A percentile compares a stretch with the other conserved stretches of the same genome.
Conservation (phyloP, 2,888 invertebrate genomes). For the Tetramorium bicarinatum region DNA sequence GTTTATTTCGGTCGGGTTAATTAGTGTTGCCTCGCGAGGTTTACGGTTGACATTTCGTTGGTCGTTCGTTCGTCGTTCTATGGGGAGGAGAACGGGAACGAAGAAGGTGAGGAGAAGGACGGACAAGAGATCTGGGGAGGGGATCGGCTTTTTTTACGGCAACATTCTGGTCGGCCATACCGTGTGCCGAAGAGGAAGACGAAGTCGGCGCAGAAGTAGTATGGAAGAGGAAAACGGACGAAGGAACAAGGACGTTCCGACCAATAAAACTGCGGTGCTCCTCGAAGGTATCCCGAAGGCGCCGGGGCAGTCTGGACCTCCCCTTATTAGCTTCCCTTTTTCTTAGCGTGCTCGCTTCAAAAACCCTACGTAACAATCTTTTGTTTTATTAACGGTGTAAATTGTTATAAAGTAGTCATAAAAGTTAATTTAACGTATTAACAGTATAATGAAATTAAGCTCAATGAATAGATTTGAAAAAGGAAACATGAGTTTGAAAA, state of each 20-base stretch:
- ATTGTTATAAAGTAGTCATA: slow-evolving; percentile 63
- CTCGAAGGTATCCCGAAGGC: slow-evolving; percentile 78
- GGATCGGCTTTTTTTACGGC: slow-evolving; percentile 82
- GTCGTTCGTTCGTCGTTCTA: slow-evolving; percentile 79
- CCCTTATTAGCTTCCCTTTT: slow-evolving; percentile 78
- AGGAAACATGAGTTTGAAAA: not conserved
- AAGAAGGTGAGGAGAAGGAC: slow-evolving; percentile 70
- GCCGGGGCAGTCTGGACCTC: slow-evolving; percentile 80
- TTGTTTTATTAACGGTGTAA: slow-evolving; percentile 83
- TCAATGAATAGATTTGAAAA: slow-evolving; percentile 6
- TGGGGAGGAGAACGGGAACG: slow-evolving; percentile 61
- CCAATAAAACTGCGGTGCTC: slow-evolving; percentile 80
- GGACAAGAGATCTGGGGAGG: slow-evolving; percentile 66
- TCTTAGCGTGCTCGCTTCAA: slow-evolving; percentile 60
- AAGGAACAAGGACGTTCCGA: slow-evolving; percentile 73
- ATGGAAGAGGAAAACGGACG: slow-evolving; percentile 52
- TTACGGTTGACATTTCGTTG: slow-evolving; percentile 86
- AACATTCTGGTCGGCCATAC: slow-evolving; percentile 83
- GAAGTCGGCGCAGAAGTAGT: slow-evolving; percentile 64
- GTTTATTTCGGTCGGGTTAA: slow-evolving; percentile 86
- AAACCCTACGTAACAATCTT: slow-evolving; percentile 74
- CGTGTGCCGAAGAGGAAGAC: slow-evolving; percentile 73
- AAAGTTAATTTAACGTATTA: slow-evolving; percentile 28
- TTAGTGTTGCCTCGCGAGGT: slow-evolving; percentile 86
- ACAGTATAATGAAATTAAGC: slow-evolving; percentile 36